These are phyloP conservation scores for Takifugu flavidus DNA, from an alignment of 2,113 vertebrate species.

Conservation along the genomic window DNA sequence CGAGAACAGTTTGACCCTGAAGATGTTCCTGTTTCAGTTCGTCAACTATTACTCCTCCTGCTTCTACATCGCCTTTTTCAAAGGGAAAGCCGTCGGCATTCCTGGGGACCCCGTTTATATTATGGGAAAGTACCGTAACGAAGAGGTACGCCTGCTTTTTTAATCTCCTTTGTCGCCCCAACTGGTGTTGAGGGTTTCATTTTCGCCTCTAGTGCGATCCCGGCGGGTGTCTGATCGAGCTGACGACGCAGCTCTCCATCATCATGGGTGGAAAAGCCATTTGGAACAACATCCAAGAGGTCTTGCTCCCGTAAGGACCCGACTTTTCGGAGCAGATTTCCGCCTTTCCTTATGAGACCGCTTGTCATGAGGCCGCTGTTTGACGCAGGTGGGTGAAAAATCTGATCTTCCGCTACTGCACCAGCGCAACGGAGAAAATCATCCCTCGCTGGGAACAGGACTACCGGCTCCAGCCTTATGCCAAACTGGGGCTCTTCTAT, in stretches of 20 bases:
- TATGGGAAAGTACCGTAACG: slow-evolving; percentile 86
- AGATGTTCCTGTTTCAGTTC: slow-evolving; percentile 97
- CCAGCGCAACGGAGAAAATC: slow-evolving; percentile 65
- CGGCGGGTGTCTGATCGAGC: slow-evolving; percentile 88
- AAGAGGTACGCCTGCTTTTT: slow-evolving; percentile 77
- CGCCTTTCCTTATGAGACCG: not conserved
- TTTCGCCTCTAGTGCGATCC: slow-evolving; percentile 84
- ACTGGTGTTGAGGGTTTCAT: not conserved
- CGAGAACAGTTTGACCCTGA: slow-evolving; percentile 92
- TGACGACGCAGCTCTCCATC: slow-evolving; percentile 89
- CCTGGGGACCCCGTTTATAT: slow-evolving; percentile 87
- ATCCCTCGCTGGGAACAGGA: slow-evolving; percentile 91
- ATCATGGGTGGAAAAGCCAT: slow-evolving; percentile 95
- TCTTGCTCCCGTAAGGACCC: slow-evolving; percentile 86
- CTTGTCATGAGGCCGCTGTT: not conserved
- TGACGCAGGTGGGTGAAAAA: slow-evolving; percentile 87
- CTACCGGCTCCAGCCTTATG: slow-evolving; percentile 81
- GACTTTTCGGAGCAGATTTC: not conserved
- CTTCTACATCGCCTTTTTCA: slow-evolving; percentile 94
- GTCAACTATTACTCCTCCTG: slow-evolving; percentile 97
- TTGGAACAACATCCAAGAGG: slow-evolving; percentile 95
- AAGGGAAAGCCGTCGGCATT: slow-evolving; percentile 88
- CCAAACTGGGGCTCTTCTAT: slow-evolving; percentile 87
- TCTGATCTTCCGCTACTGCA: slow-evolving; percentile 77
- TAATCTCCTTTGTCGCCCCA: not conserved